A percentile compares a stretch with the other conserved stretches of the same genome.
phyloP scores from a whole-genome alignment of 1,140 invertebrate genomes.

The Habropoda laboriosa region DNA sequence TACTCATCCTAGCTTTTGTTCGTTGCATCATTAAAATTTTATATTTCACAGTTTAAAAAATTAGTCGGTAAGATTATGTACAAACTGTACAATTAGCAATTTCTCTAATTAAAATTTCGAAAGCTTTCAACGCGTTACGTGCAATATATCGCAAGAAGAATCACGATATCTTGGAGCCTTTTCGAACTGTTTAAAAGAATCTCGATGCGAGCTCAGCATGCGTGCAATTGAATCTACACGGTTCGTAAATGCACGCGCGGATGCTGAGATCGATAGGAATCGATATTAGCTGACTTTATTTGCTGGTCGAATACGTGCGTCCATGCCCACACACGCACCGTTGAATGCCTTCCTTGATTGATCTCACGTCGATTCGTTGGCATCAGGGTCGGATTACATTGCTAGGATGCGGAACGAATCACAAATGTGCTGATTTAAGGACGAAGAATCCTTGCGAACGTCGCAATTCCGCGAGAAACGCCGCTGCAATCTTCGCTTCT shows the following conservation, averaged over 20 bases:
- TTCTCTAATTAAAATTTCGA: too few species aligned
- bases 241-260: background rate
- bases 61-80: too few species aligned
- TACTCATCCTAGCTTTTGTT: too few species aligned
- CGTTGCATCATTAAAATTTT: too few species aligned
- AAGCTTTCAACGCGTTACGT: too few species aligned
- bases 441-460: background rate
- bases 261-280: constrained; percentile 47
- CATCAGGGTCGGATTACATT: constrained; percentile 15
- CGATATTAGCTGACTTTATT: constrained; percentile 39
- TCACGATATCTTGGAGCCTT: too few species aligned
- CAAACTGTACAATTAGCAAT: too few species aligned
- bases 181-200: background rate
- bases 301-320: constrained; percentile 15
- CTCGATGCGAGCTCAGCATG: background rate
- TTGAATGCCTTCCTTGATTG: background rate
- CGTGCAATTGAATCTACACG: constrained; percentile 6
- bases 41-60: too few species aligned
- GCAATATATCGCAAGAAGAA: too few species aligned
- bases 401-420: constrained; percentile 9
- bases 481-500: background rate
- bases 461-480: background rate
- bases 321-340: background rate
- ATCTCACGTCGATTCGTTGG: constrained; percentile 29
- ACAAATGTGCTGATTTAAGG: constrained; percentile 9